Conservation (phyloP, 2,113 vertebrate species). For the Barbus barbus region DNA sequence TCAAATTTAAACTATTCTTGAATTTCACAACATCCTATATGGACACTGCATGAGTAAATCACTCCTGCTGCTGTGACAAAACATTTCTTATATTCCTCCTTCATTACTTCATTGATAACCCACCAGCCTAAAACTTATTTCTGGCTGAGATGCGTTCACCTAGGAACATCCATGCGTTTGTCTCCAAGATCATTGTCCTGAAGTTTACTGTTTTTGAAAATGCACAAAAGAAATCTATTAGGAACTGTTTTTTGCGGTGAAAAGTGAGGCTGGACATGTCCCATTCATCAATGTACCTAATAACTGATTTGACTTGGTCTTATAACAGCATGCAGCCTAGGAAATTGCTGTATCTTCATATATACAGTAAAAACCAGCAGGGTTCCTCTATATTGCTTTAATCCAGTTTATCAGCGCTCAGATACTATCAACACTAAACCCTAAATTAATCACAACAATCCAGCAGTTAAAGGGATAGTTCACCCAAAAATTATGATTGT, state of each 20-base stretch:
- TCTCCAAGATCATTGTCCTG: neutral
- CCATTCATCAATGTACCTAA: neutral
- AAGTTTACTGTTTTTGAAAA: neutral
- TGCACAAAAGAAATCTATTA: neutral
- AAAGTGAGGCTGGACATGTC: neutral
- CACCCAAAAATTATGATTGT: neutral
- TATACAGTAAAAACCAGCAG: neutral
- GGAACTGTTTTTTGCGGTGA: neutral
- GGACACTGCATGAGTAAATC: too few relatives aligned
- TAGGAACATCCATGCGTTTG: neutral
- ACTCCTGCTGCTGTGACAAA: constrained; percentile 10
- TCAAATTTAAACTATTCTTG: too few relatives aligned
- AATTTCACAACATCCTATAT: too few relatives aligned
- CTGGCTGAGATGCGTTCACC: constrained; percentile 4
- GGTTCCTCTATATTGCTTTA: neutral
- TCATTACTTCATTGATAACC: constrained; percentile 21
- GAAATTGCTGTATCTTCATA: neutral
- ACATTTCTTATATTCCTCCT: constrained; percentile 9
- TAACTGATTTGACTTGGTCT: neutral
- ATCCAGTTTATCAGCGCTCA: neutral
- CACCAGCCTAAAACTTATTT: constrained; percentile 6
- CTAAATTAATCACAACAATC: neutral
- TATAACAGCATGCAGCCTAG: neutral
- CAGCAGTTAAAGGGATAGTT: neutral
- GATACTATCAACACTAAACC: neutral